phyloP scores from a whole-genome alignment of 2,113 vertebrate genomes.

The Mustelus asterias region DNA sequence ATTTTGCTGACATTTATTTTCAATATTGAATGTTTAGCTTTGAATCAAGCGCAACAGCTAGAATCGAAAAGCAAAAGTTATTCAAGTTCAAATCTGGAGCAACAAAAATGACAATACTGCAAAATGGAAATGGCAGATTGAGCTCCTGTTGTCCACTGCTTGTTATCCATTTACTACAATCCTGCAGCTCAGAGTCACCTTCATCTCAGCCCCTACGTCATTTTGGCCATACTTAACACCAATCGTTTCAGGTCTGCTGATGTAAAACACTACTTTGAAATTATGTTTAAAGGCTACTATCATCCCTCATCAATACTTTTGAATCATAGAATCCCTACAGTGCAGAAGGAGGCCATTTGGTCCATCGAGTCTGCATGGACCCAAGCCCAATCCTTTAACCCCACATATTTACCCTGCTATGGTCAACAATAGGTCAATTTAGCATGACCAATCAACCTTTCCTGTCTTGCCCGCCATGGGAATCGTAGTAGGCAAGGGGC shows the following conservation, averaged over 20 bases:
- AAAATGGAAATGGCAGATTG: background rate
- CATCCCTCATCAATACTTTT: too few species aligned
- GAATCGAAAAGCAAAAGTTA: background rate
- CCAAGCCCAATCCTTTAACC: too few species aligned
- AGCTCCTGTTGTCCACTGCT: background rate
- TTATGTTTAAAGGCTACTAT: too few species aligned
- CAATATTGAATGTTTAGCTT: background rate
- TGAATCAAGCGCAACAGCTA: background rate
- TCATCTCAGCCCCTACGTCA: background rate
- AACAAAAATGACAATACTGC: background rate
- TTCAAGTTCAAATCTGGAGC: background rate
- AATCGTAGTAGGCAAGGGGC: too few species aligned
- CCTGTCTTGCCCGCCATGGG: too few species aligned
- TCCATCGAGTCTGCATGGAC: too few species aligned
- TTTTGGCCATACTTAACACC: background rate
- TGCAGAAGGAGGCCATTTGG: too few species aligned
- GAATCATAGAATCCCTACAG: too few species aligned
- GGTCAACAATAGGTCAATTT: too few species aligned
- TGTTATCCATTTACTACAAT: background rate
- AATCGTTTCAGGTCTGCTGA: background rate
- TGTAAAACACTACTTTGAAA: background rate
- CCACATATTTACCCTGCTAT: too few species aligned
- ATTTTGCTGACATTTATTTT: background rate
- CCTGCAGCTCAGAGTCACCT: background rate
- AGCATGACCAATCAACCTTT: too few species aligned